Evolutionary conservation across 2,113 vertebrate genomes (phyloP).

Genomic region (Osmerus eperlanus): DNA sequence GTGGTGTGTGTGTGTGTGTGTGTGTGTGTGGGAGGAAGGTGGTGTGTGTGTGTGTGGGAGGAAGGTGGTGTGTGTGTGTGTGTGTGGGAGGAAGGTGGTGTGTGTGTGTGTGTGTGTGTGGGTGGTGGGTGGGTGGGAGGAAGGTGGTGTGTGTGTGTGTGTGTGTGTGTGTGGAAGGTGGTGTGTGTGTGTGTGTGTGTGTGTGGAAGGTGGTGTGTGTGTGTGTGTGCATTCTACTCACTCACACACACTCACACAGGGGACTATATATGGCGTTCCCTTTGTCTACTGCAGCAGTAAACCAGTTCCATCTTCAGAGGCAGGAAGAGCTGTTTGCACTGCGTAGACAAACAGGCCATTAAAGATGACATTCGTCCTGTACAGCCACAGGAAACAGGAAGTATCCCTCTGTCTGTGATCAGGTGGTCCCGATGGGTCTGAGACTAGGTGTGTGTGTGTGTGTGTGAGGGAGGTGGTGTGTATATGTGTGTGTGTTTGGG

Average conservation of each 20-base stretch:
- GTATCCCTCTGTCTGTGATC: too few species aligned
- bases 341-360: too few species aligned
- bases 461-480: not conserved
- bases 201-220: not conserved
- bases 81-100: not conserved
- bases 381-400: too few species aligned
- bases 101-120: not conserved
- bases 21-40: not conserved
- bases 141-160: not conserved
- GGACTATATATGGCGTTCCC: too few species aligned
- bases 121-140: too few species aligned
- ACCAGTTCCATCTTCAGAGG: too few species aligned
- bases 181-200: not conserved
- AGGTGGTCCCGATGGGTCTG: too few species aligned
- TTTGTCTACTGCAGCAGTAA: too few species aligned
- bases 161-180: not conserved
- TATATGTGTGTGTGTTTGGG: not conserved
- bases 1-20: fast-evolving
- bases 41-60: not conserved
- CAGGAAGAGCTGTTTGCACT: too few species aligned
- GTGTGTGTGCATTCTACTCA: not conserved
- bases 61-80: not conserved
- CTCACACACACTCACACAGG: too few species aligned
- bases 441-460: not conserved
- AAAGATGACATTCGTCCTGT: too few species aligned